A percentile compares a stretch with the other conserved stretches of the same genome.
Conservation (phyloP, 2,888 invertebrate species). For the Gymnosoma rotundatum region DNA sequence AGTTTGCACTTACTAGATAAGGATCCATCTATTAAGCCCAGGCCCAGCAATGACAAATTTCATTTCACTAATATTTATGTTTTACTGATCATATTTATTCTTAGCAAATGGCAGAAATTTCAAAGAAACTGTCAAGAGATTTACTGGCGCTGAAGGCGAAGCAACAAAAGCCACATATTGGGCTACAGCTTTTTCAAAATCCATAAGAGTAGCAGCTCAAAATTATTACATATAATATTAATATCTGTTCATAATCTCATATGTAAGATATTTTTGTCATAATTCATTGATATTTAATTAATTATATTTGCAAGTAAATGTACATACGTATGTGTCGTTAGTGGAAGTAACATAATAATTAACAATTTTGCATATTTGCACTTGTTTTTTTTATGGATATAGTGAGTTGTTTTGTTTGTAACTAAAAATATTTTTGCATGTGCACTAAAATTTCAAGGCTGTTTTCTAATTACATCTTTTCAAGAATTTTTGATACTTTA, state of each 20-base stretch:
- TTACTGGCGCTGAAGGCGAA: too few species aligned
- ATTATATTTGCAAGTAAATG: constrained; percentile 24
- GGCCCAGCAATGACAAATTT: too few species aligned
- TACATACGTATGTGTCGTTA: not conserved
- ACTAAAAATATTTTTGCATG: not conserved
- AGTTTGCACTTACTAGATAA: too few species aligned
- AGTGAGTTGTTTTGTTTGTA: not conserved
- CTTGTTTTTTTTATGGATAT: constrained; percentile 20
- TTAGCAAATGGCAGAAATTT: too few species aligned
- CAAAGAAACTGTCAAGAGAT: too few species aligned
- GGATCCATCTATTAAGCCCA: too few species aligned
- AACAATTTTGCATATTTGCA: constrained; percentile 25
- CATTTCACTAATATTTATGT: too few species aligned
- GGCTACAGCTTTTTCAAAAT: too few species aligned
- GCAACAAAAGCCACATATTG: too few species aligned
- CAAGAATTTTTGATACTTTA: constrained; percentile 10
- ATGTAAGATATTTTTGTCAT: not conserved
- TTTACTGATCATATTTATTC: too few species aligned
- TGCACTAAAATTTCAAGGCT: constrained; percentile 20
- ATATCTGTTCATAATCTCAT: not conserved
- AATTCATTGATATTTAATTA: constrained; percentile 27
- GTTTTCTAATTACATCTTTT: constrained; percentile 39
- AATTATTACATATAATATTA: not conserved
- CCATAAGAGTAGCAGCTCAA: not conserved
- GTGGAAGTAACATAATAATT: constrained; percentile 24